Evolutionary conservation across 2,888 invertebrate genomes (phyloP), one percentile per base, ranked within the genome.

Genomic region (Archaeoteleia sp.): DNA sequence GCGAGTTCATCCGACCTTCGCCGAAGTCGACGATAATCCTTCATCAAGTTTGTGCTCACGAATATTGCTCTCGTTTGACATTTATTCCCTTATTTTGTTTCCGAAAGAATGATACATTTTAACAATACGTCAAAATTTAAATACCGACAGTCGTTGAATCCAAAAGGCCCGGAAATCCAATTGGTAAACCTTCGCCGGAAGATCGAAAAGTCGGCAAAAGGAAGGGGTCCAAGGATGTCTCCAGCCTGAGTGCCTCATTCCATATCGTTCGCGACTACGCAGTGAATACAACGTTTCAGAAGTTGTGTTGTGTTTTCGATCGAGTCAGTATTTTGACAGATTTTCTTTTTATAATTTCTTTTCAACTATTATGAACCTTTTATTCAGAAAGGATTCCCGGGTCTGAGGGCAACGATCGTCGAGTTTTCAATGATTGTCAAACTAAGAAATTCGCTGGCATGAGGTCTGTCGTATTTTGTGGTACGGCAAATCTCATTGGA

Each of bases 1-100:
- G 53, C 63, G 63, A 48, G 58, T 55, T 48, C 46, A 29, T 20
- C 39, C 39, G 12, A 40, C 20, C 20, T n/a, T 37, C 17, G 20
- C 20, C 37, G 37, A 13, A 15, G 12, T 37, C 53, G 53, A 9
- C 25, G 27, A 25, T 25, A 30, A 53, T 6, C 10, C 23, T 37
- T 2, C 37, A 20, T 23, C 53, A 45, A 51, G 57, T 57, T 45
- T 32, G 55, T 57, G 45, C 46, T 15, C 27, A 13, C 54, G 42
- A 20, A 20, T 20, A 20, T 20, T 20, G n/a, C n/a, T n/a, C n/a
- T n/a, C 20, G 20, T 20, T 4, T 20, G 5, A 20, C n/a, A n/a
- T n/a, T n/a, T n/a, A n/a, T n/a, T n/a, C n/a, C n/a, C n/a, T n/a
- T n/a, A n/a, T n/a, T n/a, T n/a, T n/a, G n/a, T n/a, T n/a, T n/a